Evolutionary conservation across 2,797 vertebrate genomes (phyloP).

Genomic region (Alca torda): DNA sequence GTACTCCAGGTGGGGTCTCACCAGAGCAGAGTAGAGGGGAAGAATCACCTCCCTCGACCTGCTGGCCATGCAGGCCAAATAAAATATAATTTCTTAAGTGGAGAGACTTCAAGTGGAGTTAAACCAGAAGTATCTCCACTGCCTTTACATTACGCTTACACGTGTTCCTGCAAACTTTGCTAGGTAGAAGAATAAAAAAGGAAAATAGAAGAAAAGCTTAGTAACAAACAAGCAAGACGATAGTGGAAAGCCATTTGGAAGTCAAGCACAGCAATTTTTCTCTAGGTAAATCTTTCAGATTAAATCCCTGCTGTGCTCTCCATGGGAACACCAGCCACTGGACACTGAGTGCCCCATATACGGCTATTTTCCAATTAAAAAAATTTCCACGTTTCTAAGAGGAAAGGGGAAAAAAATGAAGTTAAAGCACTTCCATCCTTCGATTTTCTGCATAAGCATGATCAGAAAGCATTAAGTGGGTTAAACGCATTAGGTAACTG

Average conservation of each 20-base stretch:
- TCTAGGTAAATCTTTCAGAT: neutral
- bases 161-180: neutral
- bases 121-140: neutral
- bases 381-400: neutral
- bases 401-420: neutral
- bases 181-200: neutral
- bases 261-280: neutral
- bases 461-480: neutral
- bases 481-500: slow-evolving; percentile 31
- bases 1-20: too few species aligned
- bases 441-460: neutral
- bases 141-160: neutral
- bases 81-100: too few species aligned
- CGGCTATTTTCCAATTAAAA: neutral
- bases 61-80: too few species aligned
- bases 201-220: neutral
- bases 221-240: neutral
- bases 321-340: neutral
- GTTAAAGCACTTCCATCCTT: neutral
- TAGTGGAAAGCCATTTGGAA: neutral
- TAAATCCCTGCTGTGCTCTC: neutral
- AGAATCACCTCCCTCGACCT: too few species aligned
- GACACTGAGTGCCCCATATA: neutral
- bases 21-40: too few species aligned
- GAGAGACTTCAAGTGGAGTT: too few species aligned